phyloP scores from a whole-genome alignment of 2,888 invertebrate genomes.

The Belgica antarctica region DNA sequence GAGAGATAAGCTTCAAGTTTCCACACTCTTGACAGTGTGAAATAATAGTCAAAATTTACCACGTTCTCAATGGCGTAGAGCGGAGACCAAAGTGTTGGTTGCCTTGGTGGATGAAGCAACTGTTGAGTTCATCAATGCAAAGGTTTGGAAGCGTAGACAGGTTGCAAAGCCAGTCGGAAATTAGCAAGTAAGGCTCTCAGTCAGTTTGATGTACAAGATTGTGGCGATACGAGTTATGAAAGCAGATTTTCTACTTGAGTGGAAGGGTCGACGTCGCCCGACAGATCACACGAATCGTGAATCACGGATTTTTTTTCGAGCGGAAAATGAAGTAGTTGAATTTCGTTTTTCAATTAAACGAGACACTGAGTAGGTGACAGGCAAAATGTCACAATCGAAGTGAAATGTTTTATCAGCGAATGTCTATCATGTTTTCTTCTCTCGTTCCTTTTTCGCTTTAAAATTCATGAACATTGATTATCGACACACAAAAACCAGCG shows the following conservation, averaged over 20 bases:
- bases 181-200: too few species aligned
- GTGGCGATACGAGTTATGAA: neutral
- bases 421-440: slow-evolving; percentile 20
- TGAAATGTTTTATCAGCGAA: slow-evolving; percentile 27
- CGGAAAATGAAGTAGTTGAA: slow-evolving; percentile 34
- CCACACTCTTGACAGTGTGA: slow-evolving; percentile 17
- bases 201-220: neutral
- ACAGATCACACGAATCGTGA: neutral
- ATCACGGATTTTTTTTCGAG: neutral
- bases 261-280: neutral
- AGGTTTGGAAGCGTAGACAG: neutral
- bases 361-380: slow-evolving; percentile 39
- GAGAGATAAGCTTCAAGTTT: slow-evolving; percentile 1
- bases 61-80: slow-evolving; percentile 1
- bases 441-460: neutral
- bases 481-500: neutral
- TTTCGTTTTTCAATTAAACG: slow-evolving; percentile 35
- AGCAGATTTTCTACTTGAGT: neutral
- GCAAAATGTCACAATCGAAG: slow-evolving; percentile 29
- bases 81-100: too few species aligned
- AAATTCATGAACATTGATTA: slow-evolving; percentile 15
- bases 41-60: neutral
- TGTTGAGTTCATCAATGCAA: neutral
- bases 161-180: too few species aligned
- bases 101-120: neutral